Evolutionary conservation across 2,797 vertebrate genomes (phyloP).

Genomic region (Melanotaenia boesemani): DNA sequence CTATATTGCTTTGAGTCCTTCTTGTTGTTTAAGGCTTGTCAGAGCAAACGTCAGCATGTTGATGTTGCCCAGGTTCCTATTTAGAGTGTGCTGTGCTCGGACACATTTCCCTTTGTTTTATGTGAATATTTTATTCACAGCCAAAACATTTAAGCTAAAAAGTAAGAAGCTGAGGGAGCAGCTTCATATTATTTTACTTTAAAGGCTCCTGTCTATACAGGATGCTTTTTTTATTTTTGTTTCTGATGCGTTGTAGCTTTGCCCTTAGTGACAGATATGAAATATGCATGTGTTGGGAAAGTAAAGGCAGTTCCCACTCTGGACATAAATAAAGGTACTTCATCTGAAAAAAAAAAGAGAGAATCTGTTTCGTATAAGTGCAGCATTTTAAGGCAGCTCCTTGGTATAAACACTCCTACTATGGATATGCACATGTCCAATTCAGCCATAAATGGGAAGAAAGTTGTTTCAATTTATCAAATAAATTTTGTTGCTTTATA

Average conservation of each 20-base stretch:
- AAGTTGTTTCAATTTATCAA: slow-evolving; percentile 30
- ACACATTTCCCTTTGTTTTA: slow-evolving; percentile 5
- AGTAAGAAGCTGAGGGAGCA: slow-evolving; percentile 1
- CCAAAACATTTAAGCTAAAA: slow-evolving; percentile 15
- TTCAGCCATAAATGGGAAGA: background rate
- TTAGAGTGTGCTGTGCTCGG: background rate
- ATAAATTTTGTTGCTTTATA: slow-evolving; percentile 17
- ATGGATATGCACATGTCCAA: background rate
- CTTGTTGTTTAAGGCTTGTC: slow-evolving; percentile 21
- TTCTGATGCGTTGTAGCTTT: slow-evolving; percentile 46
- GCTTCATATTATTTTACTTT: slow-evolving; percentile 15
- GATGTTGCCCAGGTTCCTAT: slow-evolving; percentile 13
- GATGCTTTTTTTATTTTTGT: slow-evolving; percentile 26
- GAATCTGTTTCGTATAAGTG: background rate
- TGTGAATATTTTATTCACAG: slow-evolving; percentile 12
- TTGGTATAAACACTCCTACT: background rate
- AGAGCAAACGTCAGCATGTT: slow-evolving; percentile 9
- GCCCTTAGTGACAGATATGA: slow-evolving; percentile 32
- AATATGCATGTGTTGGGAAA: slow-evolving; percentile 19
- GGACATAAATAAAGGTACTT: slow-evolving; percentile 2
- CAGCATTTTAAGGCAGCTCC: background rate
- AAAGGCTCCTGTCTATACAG: slow-evolving; percentile 11
- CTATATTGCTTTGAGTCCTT: background rate
- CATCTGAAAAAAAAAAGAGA: background rate
- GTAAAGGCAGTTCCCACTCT: background rate